Percentiles rank a stretch among this genome's conserved stretches.
These are phyloP conservation scores for Tryphoninae sp. DNA, from an alignment of 2,888 invertebrate genomes.

Conservation along the genomic window DNA sequence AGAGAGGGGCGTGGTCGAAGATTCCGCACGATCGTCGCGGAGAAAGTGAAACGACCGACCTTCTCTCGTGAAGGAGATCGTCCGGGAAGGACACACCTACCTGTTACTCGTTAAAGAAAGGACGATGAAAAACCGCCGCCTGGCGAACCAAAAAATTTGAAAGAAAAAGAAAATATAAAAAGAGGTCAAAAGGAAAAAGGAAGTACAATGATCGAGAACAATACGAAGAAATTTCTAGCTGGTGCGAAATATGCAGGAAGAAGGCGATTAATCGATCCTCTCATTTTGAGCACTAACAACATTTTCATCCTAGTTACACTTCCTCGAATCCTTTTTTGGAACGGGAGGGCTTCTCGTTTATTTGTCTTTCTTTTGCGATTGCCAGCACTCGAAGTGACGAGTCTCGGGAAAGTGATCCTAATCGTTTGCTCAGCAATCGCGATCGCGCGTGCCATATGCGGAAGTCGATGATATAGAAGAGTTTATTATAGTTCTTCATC, in stretches of 20 bases:
- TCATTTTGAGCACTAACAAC: not conserved
- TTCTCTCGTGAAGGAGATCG: conserved; percentile 62
- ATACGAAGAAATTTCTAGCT: conserved; percentile 39
- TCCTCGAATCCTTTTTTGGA: conserved; percentile 25
- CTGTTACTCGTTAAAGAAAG: conserved; percentile 17
- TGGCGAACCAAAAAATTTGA: not conserved
- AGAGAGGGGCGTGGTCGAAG: conserved; percentile 62
- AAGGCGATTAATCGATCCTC: conserved; percentile 34
- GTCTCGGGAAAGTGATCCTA: conserved; percentile 73
- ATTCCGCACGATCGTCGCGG: conserved; percentile 63
- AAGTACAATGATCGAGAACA: conserved; percentile 51
- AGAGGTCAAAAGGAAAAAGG: conserved; percentile 26
- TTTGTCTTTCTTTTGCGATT: conserved; percentile 4
- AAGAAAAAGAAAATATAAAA: conserved; percentile 10
- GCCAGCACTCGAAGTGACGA: not conserved
- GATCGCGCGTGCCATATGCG: conserved; percentile 61
- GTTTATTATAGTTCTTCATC: not conserved
- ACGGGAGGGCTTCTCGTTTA: conserved; percentile 49
- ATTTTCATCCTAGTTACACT: conserved; percentile 25
- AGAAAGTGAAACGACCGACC: conserved; percentile 75
- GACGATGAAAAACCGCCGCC: not conserved
- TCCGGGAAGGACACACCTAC: conserved; percentile 25
- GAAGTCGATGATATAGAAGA: conserved; percentile 24
- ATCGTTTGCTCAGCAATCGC: conserved; percentile 66
- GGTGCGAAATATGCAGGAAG: conserved; percentile 33